Evolutionary conservation across 2,113 vertebrate genomes (phyloP).

Genomic region (Anolis sagrei): DNA sequence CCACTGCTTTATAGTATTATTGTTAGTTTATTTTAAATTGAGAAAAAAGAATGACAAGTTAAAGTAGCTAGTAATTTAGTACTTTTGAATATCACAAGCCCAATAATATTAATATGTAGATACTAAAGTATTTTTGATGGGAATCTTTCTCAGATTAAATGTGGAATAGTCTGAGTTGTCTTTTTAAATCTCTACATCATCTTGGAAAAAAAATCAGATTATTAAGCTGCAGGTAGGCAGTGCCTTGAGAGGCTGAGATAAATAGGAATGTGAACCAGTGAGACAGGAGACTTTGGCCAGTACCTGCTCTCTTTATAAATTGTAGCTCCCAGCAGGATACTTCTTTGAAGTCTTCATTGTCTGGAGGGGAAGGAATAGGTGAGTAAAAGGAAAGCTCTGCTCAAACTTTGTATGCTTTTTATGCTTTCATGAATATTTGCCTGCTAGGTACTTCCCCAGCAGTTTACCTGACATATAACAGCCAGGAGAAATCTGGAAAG

Average conservation of each 20-base stretch:
- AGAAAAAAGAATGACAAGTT: constrained; percentile 49
- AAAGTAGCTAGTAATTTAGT: constrained; percentile 17
- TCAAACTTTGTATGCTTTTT: not conserved
- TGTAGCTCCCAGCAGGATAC: constrained; percentile 56
- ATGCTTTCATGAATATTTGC: constrained; percentile 3
- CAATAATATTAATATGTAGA: constrained; percentile 32
- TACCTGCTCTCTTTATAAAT: constrained; percentile 79
- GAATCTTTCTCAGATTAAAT: constrained; percentile 60
- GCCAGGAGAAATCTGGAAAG: not conserved
- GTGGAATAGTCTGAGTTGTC: constrained; percentile 37
- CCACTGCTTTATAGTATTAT: too few relatives aligned
- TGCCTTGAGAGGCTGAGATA: constrained; percentile 66
- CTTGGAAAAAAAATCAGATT: constrained; percentile 58
- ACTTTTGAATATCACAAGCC: constrained; percentile 48
- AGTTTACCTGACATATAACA: not conserved
- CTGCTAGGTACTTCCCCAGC: constrained; percentile 16
- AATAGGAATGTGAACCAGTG: constrained; percentile 79
- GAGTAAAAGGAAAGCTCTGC: constrained; percentile 70
- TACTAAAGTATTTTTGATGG: constrained; percentile 57
- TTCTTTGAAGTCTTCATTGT: constrained; percentile 60
- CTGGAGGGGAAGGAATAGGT: constrained; percentile 73
- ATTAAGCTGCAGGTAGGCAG: constrained; percentile 78
- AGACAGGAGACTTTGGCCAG: constrained; percentile 80
- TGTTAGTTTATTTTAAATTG: constrained; percentile 25
- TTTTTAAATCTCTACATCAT: constrained; percentile 46